Conservation (phyloP, 2,113 vertebrate species). For the Cariama cristata region DNA sequence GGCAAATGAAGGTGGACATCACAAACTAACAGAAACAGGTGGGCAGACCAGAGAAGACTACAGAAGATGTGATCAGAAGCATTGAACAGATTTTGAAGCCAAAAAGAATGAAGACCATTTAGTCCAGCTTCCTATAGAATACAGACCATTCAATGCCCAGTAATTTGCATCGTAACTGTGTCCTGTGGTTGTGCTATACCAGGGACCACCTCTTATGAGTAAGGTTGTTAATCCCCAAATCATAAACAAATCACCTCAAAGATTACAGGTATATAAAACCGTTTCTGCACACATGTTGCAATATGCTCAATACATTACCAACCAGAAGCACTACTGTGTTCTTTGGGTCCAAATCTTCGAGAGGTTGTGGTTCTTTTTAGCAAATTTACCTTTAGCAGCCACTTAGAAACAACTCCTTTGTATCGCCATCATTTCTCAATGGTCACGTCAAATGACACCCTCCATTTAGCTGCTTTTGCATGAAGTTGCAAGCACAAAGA, state of each 20-base stretch:
- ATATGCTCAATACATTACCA: too few species aligned
- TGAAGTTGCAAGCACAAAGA: background rate
- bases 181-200: background rate
- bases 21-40: fast-evolving
- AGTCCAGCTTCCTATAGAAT: background rate
- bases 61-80: background rate
- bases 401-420: background rate
- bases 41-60: background rate
- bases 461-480: background rate
- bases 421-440: background rate
- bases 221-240: background rate
- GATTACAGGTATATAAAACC: background rate
- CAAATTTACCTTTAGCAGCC: background rate
- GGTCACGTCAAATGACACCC: background rate
- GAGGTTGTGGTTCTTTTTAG: background rate
- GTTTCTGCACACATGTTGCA: background rate
- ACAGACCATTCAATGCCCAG: background rate
- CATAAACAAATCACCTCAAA: background rate
- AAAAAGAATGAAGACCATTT: background rate
- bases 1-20: background rate
- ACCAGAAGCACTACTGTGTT: background rate
- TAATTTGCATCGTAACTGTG: background rate
- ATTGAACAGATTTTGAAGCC: background rate
- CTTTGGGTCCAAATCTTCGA: background rate
- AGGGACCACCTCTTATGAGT: too few species aligned